Evolutionary conservation across 30 jellyfish, hydroid and myxozoan genomes (phyloP).

Genomic region (Catostylus mosaicus): DNA sequence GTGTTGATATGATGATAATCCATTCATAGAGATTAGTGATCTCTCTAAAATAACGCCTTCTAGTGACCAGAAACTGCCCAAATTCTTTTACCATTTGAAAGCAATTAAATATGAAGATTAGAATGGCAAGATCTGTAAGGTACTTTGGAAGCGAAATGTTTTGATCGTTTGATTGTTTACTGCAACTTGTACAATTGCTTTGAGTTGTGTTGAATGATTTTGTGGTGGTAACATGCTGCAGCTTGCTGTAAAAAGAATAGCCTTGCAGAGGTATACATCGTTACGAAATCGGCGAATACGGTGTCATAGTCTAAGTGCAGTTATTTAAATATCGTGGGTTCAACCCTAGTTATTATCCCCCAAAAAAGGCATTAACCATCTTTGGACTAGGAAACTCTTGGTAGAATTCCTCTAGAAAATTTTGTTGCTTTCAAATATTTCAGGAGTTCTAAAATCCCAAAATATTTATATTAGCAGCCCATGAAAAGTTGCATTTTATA

Average conservation of each 20-base stretch:
- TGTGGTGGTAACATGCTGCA: not conserved
- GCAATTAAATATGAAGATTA: slow-evolving; percentile 7
- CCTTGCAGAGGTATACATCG: no score
- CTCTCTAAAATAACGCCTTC: slow-evolving; percentile 58
- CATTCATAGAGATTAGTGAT: slow-evolving; percentile 57
- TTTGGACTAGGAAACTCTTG: no score
- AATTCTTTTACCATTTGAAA: slow-evolving; percentile 45
- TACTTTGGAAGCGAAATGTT: slow-evolving; percentile 4
- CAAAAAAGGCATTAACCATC: no score
- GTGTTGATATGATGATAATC: slow-evolving; percentile 39
- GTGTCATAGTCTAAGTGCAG: no score
- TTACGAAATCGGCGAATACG: no score
- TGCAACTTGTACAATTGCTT: slow-evolving; percentile 8
- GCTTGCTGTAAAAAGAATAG: not conserved
- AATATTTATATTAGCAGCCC: no score
- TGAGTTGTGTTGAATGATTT: not conserved
- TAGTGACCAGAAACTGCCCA: slow-evolving; percentile 22
- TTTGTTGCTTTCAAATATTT: no score
- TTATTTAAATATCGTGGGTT: no score
- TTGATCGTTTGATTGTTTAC: slow-evolving; percentile 1
- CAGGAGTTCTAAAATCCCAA: no score
- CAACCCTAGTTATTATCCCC: no score
- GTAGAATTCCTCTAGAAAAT: no score
- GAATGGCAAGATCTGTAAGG: not conserved
- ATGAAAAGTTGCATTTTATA: no score